Evolutionary conservation across 2,888 invertebrate species (phyloP), one percentile per base, ranked within the genome.

Genomic region (Sphinx pinastri): DNA sequence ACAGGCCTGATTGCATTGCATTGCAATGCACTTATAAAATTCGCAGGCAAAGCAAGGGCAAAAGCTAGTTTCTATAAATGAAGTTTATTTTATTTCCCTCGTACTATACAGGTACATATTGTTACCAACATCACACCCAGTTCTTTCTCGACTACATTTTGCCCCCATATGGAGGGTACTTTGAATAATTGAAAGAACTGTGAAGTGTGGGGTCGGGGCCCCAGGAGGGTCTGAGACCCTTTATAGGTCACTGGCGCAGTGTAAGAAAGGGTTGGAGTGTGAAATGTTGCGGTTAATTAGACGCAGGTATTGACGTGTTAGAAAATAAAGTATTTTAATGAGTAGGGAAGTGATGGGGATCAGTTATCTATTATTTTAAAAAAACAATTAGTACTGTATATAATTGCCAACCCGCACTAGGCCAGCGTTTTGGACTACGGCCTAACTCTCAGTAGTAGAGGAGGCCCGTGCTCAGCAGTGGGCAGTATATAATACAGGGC

Each of bases 151-250:
- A 49, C 38, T 49, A 59, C 70, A 59, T 55, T 25, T 49, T 19
- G 38, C 77, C 63, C 38, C 49, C 25, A 58, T 78, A 74, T 80
- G 76, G 77, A 89, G 87, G 76, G 85, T 86, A 85, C 90, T 92
- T 88, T 92, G 88, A 92, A 92, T 93, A 92, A 93, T 92, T 91
- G 89, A 91, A 92, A 89, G 86, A 86, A 86, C 85, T 85, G 83
- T 83, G 79, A 81, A 89, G 87, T 80, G 77, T 77, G 76, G 74
- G 74, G 75, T 68, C 19, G 55, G 68, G 60, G 51, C 69, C 72
- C 71, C 73, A 73, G 83, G 76, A 77, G 83, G 85, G 82, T 79
- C 58, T 79, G n/a, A 11, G 78, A 75, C 80, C 82, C 86, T 86
- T 88, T 87, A 79, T 91, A 90, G 91, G 91, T 91, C 90, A 91